Base-by-base conservation (phyloP, 2,113 vertebrate genomes). In the Poicephalus gulielmi region DNA sequence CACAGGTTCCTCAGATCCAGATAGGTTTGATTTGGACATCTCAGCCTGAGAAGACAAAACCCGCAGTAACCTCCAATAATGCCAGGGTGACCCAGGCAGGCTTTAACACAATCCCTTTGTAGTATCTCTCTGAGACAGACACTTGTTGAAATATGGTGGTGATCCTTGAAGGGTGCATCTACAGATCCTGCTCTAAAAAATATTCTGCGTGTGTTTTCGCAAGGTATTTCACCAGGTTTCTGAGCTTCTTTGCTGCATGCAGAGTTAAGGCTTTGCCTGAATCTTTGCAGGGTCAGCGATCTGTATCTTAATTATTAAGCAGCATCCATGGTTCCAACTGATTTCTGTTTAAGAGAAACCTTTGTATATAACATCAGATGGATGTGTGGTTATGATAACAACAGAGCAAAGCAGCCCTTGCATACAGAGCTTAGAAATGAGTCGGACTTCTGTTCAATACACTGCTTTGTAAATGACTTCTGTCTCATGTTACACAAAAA, bases 11-110 rank as follows among this genome's bases (percentile, higher is more conserved):
- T 25, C 33, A 30, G 39, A 30, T 17, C 28, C 41, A 39, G 19
- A 11, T 4, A 0, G 4, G 37, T 16, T 77, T 27, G 30, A 11
- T 25, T n/a, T 16, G 66, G 77, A 16, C 11, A 12, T 4, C 55
- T 19, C 44, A 60, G 41, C 33, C 35, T 4, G 20, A 30, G 63
- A 33, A 2, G 64, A n/a, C 4, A 9, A 70, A 82, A 66, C 6
- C 75, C 8, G 17, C 52, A 43, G 64, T 2, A 2, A 50, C 10
- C 35, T 47, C 70, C 0, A 0, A 17, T 23, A 17, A 22, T 1
- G 10, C 79, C 27, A 23, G 67, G 62, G 11, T 14, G 25, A 24
- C 64, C 27, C 46, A 53, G 35, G 3, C 41, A 52, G 41, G 33
- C 2, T 91, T 62, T 27, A 5, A 17, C 37, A 10, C 6, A 7